A percentile compares a stretch with the other conserved stretches of the same genome.
Conservation (phyloP, 2,888 invertebrate species). For the Agrilus biguttatus region DNA sequence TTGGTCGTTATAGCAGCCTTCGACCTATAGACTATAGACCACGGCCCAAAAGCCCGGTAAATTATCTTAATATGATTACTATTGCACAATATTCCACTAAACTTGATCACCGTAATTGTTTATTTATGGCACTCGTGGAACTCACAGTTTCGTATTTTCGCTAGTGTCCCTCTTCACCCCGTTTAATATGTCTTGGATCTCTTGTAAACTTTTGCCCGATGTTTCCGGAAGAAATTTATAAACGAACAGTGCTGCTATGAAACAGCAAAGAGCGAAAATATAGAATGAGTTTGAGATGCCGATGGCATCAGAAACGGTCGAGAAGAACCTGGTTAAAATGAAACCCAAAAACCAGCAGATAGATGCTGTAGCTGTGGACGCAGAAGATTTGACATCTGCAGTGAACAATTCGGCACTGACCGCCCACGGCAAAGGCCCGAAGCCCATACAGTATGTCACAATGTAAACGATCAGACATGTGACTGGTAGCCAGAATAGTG, state of each 20-base stretch:
- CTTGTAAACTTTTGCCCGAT: conserved; percentile 64
- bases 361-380: conserved; percentile 65
- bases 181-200: conserved; percentile 54
- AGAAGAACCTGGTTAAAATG: conserved; percentile 59
- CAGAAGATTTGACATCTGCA: conserved; percentile 62
- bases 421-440: conserved; percentile 73
- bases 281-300: conserved; percentile 58
- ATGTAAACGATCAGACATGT: conserved; percentile 57
- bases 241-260: conserved; percentile 54
- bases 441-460: conserved; percentile 58
- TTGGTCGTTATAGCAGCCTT: too few species aligned
- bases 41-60: too few species aligned
- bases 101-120: too few species aligned
- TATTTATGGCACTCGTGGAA: too few species aligned
- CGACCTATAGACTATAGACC: too few species aligned
- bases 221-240: conserved; percentile 60
- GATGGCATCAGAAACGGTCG: conserved; percentile 37
- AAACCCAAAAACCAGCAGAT: conserved; percentile 66
- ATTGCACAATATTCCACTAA: too few species aligned
- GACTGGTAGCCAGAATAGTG: conserved; percentile 55
- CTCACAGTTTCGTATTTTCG: too few species aligned
- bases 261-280: conserved; percentile 50
- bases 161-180: conserved; percentile 1
- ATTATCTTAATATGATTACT: too few species aligned
- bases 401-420: conserved; percentile 77